A percentile compares a stretch with the other conserved stretches of the same genome.
Evolutionary conservation across 2,113 vertebrate genomes (phyloP).

Genomic region (Brachirus orientalis): DNA sequence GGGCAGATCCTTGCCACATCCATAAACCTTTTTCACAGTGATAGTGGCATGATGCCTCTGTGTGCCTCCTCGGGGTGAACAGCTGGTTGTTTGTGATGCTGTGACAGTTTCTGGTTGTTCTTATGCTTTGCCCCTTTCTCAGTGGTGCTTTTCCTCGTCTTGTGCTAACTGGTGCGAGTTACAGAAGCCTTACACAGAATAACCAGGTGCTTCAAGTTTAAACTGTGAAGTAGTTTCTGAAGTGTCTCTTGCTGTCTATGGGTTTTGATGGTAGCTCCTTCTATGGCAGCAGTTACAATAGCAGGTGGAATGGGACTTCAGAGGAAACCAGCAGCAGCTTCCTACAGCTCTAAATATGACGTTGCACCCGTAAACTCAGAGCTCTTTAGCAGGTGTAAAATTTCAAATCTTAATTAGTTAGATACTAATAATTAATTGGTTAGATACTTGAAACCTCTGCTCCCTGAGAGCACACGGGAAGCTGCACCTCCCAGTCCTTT

Average conservation of each 20-base stretch:
- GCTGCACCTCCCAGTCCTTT: background rate
- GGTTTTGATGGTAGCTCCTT: background rate
- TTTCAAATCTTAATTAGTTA: background rate
- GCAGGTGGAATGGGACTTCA: no score
- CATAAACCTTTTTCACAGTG: background rate
- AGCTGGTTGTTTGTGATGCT: background rate
- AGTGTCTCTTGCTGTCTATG: background rate
- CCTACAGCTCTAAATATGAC: no score
- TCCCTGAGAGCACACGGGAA: background rate
- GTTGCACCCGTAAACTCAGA: no score
- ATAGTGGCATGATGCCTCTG: conserved; percentile 10
- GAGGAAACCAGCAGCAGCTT: fast-evolving
- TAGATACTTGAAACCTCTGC: background rate
- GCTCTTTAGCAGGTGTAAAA: no score
- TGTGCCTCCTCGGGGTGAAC: conserved; percentile 11
- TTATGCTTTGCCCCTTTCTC: background rate
- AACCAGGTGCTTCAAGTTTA: no score
- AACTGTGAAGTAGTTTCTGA: no score
- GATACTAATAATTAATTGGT: background rate
- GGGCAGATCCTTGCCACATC: background rate
- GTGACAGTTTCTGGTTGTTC: background rate
- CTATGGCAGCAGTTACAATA: background rate
- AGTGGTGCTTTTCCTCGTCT: conserved; percentile 28
- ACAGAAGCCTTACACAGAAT: background rate
- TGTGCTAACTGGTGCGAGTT: conserved; percentile 14